phyloP scores from a whole-genome alignment of 2,888 invertebrate genomes.

The Caenorhabditis imperialis region DNA sequence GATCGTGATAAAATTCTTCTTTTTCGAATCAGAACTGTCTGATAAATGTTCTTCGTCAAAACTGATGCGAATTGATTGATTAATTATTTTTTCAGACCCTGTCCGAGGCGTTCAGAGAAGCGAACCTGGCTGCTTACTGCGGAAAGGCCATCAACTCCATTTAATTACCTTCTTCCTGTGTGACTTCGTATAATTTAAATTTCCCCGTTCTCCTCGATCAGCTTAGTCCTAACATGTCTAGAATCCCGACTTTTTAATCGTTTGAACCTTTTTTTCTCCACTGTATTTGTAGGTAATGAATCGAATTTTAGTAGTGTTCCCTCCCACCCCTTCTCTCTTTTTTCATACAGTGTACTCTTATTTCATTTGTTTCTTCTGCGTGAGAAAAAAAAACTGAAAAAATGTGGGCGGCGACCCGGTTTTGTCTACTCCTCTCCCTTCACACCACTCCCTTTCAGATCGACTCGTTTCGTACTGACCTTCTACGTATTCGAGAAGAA shows the following conservation, averaged over 20 bases:
- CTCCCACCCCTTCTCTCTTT: constrained; percentile 4
- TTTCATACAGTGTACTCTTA: constrained; percentile 5
- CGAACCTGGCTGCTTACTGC: constrained; percentile 92
- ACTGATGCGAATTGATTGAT: constrained; percentile 8
- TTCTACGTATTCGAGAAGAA: constrained; percentile 15
- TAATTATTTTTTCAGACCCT: constrained; percentile 85
- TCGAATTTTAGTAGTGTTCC: constrained; percentile 13
- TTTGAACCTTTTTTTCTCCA: no score
- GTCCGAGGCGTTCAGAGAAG: constrained; percentile 96
- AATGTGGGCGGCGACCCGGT: constrained; percentile 16
- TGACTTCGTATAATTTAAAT: background rate
- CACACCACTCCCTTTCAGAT: constrained; percentile 7
- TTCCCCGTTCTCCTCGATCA: constrained; percentile 3
- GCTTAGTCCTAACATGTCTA: constrained; percentile 11
- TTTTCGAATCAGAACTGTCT: no score
- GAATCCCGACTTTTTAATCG: no score
- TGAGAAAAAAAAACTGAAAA: constrained; percentile 14
- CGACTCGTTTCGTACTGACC: constrained; percentile 14
- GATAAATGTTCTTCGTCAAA: no score
- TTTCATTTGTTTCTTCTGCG: constrained; percentile 1
- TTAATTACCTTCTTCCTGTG: constrained; percentile 2
- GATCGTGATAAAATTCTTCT: constrained; percentile 13
- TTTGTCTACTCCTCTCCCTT: constrained; percentile 9
- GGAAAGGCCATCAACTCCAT: constrained; percentile 96
- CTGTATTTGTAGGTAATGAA: no score